Conservation (phyloP, 64 coral and sea anemone species). For the Pocillopora verrucosa region DNA sequence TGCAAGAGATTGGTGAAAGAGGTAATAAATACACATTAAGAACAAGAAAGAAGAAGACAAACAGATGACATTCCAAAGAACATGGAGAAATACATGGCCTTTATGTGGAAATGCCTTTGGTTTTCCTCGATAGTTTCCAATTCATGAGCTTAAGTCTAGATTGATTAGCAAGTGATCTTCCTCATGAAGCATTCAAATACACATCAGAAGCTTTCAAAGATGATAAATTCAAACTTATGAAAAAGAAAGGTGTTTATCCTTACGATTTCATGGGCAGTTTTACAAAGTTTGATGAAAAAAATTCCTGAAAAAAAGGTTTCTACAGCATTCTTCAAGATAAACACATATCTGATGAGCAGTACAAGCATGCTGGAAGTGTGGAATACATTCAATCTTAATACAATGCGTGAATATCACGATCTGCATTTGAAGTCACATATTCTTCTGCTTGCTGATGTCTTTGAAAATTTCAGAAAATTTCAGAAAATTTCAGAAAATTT, state of each 20-base stretch:
- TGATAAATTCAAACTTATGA: background rate
- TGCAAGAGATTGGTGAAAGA: background rate
- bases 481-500: too few relatives aligned
- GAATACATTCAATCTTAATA: slow-evolving; percentile 9
- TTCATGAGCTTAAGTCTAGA: background rate
- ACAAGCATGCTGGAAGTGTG: background rate
- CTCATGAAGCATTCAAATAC: background rate
- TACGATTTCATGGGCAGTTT: background rate
- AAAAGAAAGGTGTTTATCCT: background rate
- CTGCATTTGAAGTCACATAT: background rate
- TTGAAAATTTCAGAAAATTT: background rate
- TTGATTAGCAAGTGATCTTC: background rate
- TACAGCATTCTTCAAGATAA: background rate
- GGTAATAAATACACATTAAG: background rate
- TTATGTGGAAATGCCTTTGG: background rate
- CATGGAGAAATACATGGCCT: slow-evolving; percentile 2
- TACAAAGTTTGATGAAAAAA: background rate
- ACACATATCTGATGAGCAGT: background rate
- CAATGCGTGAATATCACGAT: background rate
- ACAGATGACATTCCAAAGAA: background rate
- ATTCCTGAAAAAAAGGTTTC: background rate
- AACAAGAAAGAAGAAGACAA: background rate
- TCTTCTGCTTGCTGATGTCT: background rate
- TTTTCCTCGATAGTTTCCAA: background rate
- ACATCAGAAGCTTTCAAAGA: background rate